These are phyloP conservation scores for Xiphophorus couchianus DNA, from an alignment of 2,113 vertebrate species.

Conservation along the genomic window DNA sequence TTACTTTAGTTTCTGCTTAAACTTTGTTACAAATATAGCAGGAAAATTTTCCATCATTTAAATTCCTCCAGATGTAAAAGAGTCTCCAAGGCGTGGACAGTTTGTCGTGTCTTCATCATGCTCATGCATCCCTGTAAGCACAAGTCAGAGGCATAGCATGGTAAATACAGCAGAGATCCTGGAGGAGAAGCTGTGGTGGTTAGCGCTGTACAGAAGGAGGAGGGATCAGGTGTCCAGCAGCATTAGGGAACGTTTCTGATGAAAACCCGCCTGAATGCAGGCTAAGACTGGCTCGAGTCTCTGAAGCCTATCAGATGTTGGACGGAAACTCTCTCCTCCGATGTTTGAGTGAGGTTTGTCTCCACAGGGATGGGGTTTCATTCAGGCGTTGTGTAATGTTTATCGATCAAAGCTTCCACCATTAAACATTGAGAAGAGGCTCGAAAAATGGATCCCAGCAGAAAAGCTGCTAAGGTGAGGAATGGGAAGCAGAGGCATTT, in stretches of 20 bases:
- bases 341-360: constrained; percentile 43
- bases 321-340: constrained; percentile 59
- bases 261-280: constrained; percentile 19
- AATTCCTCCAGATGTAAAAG: not conserved
- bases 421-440: constrained; percentile 72
- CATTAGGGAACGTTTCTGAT: constrained; percentile 13
- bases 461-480: constrained; percentile 45
- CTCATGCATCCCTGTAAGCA: not conserved
- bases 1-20: not conserved
- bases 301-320: constrained; percentile 42
- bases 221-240: constrained; percentile 35
- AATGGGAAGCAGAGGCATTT: constrained; percentile 42
- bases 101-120: not conserved
- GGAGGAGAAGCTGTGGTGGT: constrained; percentile 30
- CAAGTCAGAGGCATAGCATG: not conserved
- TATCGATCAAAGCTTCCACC: constrained; percentile 72
- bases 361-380: constrained; percentile 57
- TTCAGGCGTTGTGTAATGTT: constrained; percentile 64
- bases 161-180: constrained; percentile 18
- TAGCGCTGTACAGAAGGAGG: not conserved
- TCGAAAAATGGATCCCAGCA: constrained; percentile 48
- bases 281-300: constrained; percentile 14
- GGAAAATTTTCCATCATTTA: not conserved
- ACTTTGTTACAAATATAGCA: not conserved
- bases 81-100: not conserved